phyloP scores from a whole-genome alignment of 2,113 vertebrate species.

The Onychostoma macrolepis region DNA sequence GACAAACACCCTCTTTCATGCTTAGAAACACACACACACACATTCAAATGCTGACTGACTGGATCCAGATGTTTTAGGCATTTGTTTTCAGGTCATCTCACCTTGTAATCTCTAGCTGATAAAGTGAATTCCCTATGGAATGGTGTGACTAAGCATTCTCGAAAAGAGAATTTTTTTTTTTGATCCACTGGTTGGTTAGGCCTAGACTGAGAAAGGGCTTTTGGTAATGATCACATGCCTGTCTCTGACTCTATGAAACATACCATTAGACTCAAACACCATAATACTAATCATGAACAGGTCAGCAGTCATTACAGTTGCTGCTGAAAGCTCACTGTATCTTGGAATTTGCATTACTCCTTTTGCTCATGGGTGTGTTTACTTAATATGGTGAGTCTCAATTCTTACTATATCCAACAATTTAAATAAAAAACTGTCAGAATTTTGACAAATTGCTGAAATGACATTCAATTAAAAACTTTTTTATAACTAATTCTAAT shows the following conservation, averaged over 20 bases:
- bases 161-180: slow-evolving; percentile 13
- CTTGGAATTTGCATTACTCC: slow-evolving; percentile 24
- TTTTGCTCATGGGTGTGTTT: slow-evolving; percentile 25
- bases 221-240: slow-evolving; percentile 28
- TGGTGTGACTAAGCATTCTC: slow-evolving; percentile 13
- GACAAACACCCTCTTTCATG: slow-evolving; percentile 43
- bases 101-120: slow-evolving; percentile 36
- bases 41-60: slow-evolving; percentile 34
- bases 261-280: slow-evolving; percentile 26
- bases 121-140: slow-evolving; percentile 25
- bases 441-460: too few relatives aligned
- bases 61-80: slow-evolving; percentile 54
- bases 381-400: neutral
- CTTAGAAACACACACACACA: slow-evolving; percentile 43
- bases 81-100: slow-evolving; percentile 44
- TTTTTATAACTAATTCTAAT: too few relatives aligned
- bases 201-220: slow-evolving; percentile 36
- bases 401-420: neutral
- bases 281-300: slow-evolving; percentile 36
- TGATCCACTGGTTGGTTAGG: neutral
- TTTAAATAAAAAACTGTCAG: too few relatives aligned
- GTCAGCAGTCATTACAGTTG: slow-evolving; percentile 37
- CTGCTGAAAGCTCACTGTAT: neutral
- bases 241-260: neutral
- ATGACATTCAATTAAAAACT: too few relatives aligned